These are phyloP conservation scores for Xenopus tropicalis DNA, from an alignment of 2,113 vertebrate species.

Conservation along the genomic window DNA sequence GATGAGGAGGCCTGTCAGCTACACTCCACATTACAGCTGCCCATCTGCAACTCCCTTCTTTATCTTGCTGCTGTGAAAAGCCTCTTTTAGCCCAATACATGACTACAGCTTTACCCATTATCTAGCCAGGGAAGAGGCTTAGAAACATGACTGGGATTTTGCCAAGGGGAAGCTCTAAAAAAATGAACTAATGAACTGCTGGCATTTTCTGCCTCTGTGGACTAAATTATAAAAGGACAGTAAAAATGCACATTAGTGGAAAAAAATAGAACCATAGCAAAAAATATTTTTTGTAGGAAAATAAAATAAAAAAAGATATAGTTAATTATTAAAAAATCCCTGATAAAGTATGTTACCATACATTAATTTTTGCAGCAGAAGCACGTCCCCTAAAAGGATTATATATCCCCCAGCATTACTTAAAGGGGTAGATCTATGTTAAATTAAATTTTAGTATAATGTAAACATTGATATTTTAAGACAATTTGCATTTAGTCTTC, in stretches of 20 bases:
- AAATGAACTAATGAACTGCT: conserved; percentile 3
- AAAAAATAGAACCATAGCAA: too few species aligned
- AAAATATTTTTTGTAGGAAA: too few species aligned
- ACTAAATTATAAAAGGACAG: background rate
- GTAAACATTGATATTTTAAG: too few species aligned
- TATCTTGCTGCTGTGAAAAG: conserved; percentile 22
- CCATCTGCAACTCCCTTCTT: conserved; percentile 52
- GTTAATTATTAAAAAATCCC: background rate
- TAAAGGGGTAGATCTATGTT: too few species aligned
- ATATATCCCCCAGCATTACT: too few species aligned
- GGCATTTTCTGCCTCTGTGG: background rate
- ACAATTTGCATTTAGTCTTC: too few species aligned
- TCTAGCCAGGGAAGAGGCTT: conserved; percentile 16
- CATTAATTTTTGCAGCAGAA: background rate
- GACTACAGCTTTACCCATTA: conserved; percentile 30
- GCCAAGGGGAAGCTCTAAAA: background rate
- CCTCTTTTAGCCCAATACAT: conserved; percentile 16
- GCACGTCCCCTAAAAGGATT: too few species aligned
- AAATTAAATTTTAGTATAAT: too few species aligned
- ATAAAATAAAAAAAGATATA: too few species aligned
- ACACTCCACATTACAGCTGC: conserved; percentile 58
- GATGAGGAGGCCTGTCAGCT: conserved; percentile 64
- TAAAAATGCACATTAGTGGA: background rate
- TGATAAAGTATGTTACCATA: background rate
- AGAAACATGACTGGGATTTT: conserved; percentile 7